Base-by-base conservation (phyloP, 2,888 invertebrate genomes). In the Lochmaea crataegi region DNA sequence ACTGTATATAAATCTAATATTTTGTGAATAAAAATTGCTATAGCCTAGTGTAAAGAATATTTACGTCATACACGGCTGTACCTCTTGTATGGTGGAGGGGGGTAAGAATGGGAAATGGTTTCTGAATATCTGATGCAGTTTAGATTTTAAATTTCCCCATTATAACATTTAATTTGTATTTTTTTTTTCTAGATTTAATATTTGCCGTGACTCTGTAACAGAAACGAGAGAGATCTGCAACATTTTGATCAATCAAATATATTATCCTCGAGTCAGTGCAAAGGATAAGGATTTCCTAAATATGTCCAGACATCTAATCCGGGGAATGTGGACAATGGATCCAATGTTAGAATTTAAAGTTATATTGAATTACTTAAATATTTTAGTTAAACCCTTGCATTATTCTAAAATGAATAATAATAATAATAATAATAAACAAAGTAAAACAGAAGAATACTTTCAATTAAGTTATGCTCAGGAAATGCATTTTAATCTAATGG, bases 321-420 rank as follows among this genome's bases (percentile, higher is more conserved):
- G 92, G 65, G 94, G 94, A 0, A 85, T 95, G 83, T 93, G 92
- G 92, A 89, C 89, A 2, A 86, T 93, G 63, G 91, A 91, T 83
- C 92, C 93, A 0, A 84, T 87, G 48, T 86, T 94, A 0, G 86
- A 92, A 9, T 88, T 90, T 0, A 84, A 88, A 12, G 88, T 90
- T 0, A 90, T 90, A 80, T 82, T 92, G 22, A 91, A 88, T 80
- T 81, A 80, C 51, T 70, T 84, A n/a, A 74, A 83, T 67, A 73
- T 71, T 57, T 48, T 82, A 10, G 57, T 82, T 58, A 69, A 75
- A 61, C 75, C 72, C 26, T 73, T 68, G 53, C 53, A 53, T 3
- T 53, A 16, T 53, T 53, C 53, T 18, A 6, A 10, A 38, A 76
- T 76, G 56, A 74, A 79, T 18, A 38, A 77, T 77, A 57, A 74